Conservation (phyloP, 2,113 vertebrate genomes). For the Nothoprocta pentlandii region DNA sequence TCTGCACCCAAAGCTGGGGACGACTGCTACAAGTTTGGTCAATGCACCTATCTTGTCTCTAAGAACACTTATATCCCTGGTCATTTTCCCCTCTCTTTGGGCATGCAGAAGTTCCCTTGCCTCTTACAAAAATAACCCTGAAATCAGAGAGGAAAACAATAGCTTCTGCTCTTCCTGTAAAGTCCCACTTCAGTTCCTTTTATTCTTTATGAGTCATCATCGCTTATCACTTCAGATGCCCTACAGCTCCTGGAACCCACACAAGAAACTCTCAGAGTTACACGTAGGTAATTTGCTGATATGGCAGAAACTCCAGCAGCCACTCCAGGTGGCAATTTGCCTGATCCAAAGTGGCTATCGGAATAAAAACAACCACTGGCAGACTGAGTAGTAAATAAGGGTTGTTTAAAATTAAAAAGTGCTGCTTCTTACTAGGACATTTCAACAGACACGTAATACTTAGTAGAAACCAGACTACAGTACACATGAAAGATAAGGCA, state of each 20-base stretch:
- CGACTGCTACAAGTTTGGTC: background rate
- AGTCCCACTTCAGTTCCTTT: constrained; percentile 41
- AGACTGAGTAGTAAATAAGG: background rate
- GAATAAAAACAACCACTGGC: background rate
- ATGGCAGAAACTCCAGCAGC: background rate
- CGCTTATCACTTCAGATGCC: constrained; percentile 6
- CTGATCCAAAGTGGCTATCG: background rate
- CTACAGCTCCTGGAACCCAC: constrained; percentile 29
- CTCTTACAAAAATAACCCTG: constrained; percentile 13
- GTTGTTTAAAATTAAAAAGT: background rate
- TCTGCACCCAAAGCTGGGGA: background rate
- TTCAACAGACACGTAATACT: background rate
- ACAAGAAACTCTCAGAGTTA: constrained; percentile 49
- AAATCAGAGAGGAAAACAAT: constrained; percentile 38
- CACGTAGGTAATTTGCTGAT: constrained; percentile 27
- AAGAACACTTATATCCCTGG: background rate
- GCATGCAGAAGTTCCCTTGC: background rate
- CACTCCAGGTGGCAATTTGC: background rate
- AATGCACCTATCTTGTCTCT: background rate
- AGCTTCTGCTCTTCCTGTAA: constrained; percentile 27
- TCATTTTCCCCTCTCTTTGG: background rate
- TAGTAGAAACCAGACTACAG: background rate
- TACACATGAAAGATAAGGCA: background rate
- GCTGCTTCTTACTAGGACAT: background rate
- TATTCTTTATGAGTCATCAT: constrained; percentile 41